Evolutionary conservation across 2,797 vertebrate genomes (phyloP).

Genomic region (Oceanodroma leucorhoa): DNA sequence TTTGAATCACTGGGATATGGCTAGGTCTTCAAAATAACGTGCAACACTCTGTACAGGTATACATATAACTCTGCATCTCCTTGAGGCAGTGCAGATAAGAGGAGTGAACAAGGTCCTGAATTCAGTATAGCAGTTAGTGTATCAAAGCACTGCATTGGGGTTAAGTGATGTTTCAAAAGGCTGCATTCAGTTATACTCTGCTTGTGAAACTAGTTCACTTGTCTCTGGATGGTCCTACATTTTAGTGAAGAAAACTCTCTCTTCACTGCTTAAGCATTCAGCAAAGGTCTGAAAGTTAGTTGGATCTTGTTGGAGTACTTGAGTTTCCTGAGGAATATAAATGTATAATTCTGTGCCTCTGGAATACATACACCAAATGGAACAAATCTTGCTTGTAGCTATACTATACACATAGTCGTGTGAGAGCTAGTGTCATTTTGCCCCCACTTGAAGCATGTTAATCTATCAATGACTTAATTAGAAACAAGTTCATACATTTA

Average conservation of each 20-base stretch:
- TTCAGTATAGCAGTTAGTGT: rapidly evolving
- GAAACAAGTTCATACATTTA: rapidly evolving
- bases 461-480: background rate
- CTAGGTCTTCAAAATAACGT: background rate
- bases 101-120: background rate
- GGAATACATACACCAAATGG: background rate
- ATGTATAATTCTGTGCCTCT: background rate
- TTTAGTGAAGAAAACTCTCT: background rate
- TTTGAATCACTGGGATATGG: background rate
- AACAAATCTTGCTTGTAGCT: background rate
- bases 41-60: background rate
- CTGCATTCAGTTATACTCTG: background rate
- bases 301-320: background rate
- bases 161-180: background rate
- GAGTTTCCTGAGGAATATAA: background rate
- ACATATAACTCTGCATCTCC: background rate
- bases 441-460: background rate
- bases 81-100: background rate
- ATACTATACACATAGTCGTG: background rate
- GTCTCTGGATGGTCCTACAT: background rate
- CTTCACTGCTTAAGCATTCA: background rate
- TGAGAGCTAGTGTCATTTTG: background rate
- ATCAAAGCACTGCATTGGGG: background rate
- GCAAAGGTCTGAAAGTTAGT: background rate
- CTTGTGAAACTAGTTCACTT: background rate